These are phyloP conservation scores for Diabrotica balteata DNA, from an alignment of 2,888 invertebrate species.

Conservation along the genomic window DNA sequence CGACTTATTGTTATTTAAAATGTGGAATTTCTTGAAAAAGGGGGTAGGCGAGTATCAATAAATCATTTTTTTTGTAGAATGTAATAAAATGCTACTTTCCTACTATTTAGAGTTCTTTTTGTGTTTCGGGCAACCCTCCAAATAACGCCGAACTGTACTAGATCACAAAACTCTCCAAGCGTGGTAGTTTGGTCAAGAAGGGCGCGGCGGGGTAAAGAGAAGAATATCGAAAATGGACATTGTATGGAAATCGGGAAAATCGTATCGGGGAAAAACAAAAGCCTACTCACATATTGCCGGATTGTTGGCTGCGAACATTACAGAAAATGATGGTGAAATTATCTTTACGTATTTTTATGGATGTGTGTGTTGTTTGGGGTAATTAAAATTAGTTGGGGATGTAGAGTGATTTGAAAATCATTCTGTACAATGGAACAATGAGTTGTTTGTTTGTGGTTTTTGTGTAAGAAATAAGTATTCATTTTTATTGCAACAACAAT, in stretches of 20 bases:
- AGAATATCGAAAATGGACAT: slow-evolving; percentile 28
- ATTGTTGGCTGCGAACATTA: slow-evolving; percentile 58
- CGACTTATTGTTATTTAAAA: no score
- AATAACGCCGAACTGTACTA: neutral
- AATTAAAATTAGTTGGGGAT: neutral
- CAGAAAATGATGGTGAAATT: slow-evolving; percentile 50
- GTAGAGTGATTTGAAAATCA: no score
- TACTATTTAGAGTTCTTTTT: no score
- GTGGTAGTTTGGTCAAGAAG: slow-evolving; percentile 4
- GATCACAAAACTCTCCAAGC: slow-evolving; percentile 11
- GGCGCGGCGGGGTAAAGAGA: slow-evolving; percentile 6
- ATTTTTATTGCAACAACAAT: no score
- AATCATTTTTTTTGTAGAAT: no score
- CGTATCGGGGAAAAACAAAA: slow-evolving; percentile 50
- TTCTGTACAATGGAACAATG: no score
- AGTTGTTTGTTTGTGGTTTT: no score
- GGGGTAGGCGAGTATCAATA: no score
- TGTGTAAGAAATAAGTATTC: no score
- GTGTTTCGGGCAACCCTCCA: neutral
- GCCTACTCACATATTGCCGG: slow-evolving; percentile 61
- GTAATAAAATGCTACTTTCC: no score
- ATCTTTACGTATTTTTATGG: slow-evolving; percentile 22
- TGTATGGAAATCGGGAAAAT: slow-evolving; percentile 51
- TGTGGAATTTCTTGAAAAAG: no score
- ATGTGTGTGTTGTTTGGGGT: neutral